A percentile compares a stretch with the other conserved stretches of the same genome.
Conservation (phyloP, 2,113 vertebrate genomes). For the Esox niger region DNA sequence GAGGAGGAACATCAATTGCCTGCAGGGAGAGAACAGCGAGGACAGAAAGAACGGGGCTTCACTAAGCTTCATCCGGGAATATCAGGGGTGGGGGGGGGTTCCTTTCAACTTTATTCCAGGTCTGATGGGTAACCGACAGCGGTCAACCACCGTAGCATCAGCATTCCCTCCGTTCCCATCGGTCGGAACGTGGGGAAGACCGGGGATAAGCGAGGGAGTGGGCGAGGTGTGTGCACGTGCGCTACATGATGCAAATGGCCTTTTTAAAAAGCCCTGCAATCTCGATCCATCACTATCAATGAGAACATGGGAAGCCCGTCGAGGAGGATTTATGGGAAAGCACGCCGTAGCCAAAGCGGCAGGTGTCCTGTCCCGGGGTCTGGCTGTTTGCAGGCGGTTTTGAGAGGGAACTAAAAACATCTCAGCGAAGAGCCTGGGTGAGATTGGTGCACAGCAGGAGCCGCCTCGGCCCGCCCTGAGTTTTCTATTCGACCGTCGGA, state of each 20-base stretch:
- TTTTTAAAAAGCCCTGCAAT: neutral
- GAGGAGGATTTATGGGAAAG: slow-evolving; percentile 16
- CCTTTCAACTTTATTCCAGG: slow-evolving; percentile 15
- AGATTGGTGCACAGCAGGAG: too few relatives aligned
- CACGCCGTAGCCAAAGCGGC: slow-evolving; percentile 14
- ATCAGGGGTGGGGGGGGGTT: slow-evolving; percentile 1
- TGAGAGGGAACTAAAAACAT: too few relatives aligned
- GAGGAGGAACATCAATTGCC: too few relatives aligned
- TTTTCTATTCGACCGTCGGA: too few relatives aligned
- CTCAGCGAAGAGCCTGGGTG: too few relatives aligned
- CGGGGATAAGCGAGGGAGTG: neutral
- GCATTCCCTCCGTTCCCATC: neutral
- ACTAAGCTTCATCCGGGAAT: slow-evolving; percentile 8
- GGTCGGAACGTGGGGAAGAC: neutral
- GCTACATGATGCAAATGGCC: too few relatives aligned
- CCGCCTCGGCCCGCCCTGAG: too few relatives aligned
- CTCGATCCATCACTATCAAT: neutral
- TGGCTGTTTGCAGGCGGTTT: too few relatives aligned
- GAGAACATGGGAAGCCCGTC: slow-evolving; percentile 25
- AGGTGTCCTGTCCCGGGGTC: neutral
- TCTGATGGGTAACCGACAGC: neutral
- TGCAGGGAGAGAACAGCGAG: too few relatives aligned
- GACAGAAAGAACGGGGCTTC: neutral
- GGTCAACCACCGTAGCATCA: neutral
- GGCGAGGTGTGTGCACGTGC: too few relatives aligned